Evolutionary conservation across 2,113 vertebrate genomes (phyloP).

Genomic region (Pipa parva): DNA sequence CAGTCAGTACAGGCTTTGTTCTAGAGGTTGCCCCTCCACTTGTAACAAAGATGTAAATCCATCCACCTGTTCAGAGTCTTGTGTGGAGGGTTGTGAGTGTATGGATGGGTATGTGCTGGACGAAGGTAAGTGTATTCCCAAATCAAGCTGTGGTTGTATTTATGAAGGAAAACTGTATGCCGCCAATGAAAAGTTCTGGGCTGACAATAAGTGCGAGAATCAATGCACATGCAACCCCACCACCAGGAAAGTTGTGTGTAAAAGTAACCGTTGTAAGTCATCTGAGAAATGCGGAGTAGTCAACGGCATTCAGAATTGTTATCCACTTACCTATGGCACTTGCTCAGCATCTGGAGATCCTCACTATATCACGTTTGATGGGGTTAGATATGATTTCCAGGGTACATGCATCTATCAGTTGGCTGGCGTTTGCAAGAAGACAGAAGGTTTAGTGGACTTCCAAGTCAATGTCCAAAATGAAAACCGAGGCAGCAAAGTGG

Average conservation of each 20-base stretch:
- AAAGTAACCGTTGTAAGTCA: slow-evolving; percentile 45
- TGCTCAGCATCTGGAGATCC: slow-evolving; percentile 62
- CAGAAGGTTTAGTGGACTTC: slow-evolving; percentile 53
- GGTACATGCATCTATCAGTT: slow-evolving; percentile 67
- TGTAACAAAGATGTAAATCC: slow-evolving; percentile 53
- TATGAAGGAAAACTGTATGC: slow-evolving; percentile 55
- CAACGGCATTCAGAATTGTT: slow-evolving; percentile 60
- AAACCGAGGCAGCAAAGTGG: slow-evolving; percentile 47
- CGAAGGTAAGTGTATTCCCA: slow-evolving; percentile 53
- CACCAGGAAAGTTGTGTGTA: slow-evolving; percentile 48
- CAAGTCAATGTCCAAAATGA: slow-evolving; percentile 61
- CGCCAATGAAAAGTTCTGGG: slow-evolving; percentile 59
- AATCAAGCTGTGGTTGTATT: slow-evolving; percentile 57
- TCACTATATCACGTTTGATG: slow-evolving; percentile 64
- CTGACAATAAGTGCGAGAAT: slow-evolving; percentile 49
- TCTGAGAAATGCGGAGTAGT: slow-evolving; percentile 54
- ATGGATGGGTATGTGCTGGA: slow-evolving; percentile 58
- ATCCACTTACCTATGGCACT: slow-evolving; percentile 53
- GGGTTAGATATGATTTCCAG: slow-evolving; percentile 55
- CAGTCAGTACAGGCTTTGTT: slow-evolving; percentile 63
- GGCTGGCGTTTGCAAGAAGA: slow-evolving; percentile 43
- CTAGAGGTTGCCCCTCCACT: slow-evolving; percentile 60
- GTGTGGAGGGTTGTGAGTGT: slow-evolving; percentile 63
- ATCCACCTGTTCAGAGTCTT: slow-evolving; percentile 53
- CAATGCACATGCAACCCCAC: slow-evolving; percentile 52